Evolutionary conservation across 2,113 vertebrate species (phyloP).

Genomic region (Thryonomys swinderianus): DNA sequence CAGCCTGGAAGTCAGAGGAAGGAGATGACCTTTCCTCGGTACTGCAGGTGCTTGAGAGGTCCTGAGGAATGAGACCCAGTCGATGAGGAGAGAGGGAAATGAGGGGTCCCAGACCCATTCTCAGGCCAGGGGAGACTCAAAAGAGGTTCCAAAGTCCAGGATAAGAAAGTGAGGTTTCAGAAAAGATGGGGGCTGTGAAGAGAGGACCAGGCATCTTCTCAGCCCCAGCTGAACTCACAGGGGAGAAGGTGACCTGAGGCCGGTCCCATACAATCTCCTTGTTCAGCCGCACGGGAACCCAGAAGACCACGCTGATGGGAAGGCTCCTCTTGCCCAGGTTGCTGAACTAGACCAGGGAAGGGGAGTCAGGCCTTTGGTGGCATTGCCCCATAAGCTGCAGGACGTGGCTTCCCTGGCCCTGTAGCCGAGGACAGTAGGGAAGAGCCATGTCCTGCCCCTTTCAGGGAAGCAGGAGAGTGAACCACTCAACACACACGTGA

Average conservation of each 20-base stretch:
- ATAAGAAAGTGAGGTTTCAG: not conserved
- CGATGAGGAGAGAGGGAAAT: not conserved
- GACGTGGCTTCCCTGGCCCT: not conserved
- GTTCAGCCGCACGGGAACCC: conserved; percentile 86
- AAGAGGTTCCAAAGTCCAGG: not conserved
- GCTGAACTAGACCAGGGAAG: conserved; percentile 81
- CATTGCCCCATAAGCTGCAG: not conserved
- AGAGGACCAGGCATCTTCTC: not conserved
- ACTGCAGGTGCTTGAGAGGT: conserved; percentile 11
- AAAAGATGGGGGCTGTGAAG: not conserved
- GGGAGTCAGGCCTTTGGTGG: not conserved
- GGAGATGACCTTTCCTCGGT: not conserved
- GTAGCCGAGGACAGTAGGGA: not conserved
- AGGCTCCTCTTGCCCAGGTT: conserved; percentile 84
- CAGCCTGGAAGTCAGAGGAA: not conserved
- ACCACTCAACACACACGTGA: not conserved
- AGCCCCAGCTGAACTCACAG: conserved; percentile 48
- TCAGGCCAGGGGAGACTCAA: not conserved
- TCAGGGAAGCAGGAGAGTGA: not conserved
- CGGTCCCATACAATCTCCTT: conserved; percentile 84
- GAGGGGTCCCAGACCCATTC: not conserved
- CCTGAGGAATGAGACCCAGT: conserved; percentile 51
- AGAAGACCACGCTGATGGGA: conserved; percentile 86
- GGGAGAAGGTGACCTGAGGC: conserved; percentile 38
- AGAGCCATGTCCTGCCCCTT: not conserved